Percentiles rank a stretch among this genome's conserved stretches.
Conservation (phyloP, 2,797 vertebrate species). For the Phoebastria nigripes region DNA sequence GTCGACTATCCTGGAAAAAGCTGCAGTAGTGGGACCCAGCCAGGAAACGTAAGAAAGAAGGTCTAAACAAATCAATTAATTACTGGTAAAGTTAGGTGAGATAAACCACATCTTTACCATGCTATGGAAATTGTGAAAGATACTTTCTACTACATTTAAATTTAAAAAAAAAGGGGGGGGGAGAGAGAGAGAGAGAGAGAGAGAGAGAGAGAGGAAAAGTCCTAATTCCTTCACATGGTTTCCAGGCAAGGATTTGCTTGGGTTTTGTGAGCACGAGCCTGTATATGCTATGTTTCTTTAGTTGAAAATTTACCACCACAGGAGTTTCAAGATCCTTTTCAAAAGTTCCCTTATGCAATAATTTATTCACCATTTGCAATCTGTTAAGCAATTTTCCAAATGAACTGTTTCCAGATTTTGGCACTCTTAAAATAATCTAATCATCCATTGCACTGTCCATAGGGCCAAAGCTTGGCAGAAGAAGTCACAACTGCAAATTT, state of each 20-base stretch:
- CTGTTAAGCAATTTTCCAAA: conserved; percentile 4
- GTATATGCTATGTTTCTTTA: neutral
- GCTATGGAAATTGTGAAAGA: neutral
- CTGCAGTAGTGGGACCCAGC: neutral
- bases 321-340: neutral
- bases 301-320: neutral
- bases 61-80: neutral
- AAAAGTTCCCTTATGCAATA: neutral
- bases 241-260: neutral
- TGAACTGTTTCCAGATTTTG: neutral
- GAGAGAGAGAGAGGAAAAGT: neutral
- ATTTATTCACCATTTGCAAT: neutral
- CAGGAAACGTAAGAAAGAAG: neutral
- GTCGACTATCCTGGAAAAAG: neutral
- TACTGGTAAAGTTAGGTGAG: neutral
- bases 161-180: neutral
- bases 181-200: neutral
- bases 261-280: neutral
- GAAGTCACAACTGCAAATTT: neutral
- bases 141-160: neutral
- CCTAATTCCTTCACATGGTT: neutral
- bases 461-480: neutral
- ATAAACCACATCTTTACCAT: neutral
- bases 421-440: neutral
- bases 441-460: neutral